These are phyloP conservation scores for Tachysurus vachellii DNA, from an alignment of 2,113 vertebrate species.

Conservation along the genomic window DNA sequence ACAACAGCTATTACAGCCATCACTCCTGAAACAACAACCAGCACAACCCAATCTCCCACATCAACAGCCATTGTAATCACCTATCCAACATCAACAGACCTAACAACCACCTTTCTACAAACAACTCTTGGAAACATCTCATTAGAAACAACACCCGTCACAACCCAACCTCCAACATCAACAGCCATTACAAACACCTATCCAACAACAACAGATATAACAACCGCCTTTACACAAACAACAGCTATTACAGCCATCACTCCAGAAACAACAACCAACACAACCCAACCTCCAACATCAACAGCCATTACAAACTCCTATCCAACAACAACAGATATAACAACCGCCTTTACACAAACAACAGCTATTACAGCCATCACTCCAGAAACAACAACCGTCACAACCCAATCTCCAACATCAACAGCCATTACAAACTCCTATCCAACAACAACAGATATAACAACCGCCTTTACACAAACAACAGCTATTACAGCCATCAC, in stretches of 20 bases:
- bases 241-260: no score
- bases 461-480: neutral
- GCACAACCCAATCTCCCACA: no score
- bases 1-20: no score
- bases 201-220: neutral
- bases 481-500: no score
- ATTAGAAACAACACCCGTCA: neutral
- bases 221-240: neutral
- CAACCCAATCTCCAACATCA: neutral
- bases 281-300: neutral
- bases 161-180: no score
- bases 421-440: neutral
- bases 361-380: neutral
- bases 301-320: neutral
- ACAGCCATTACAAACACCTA: neutral
- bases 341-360: neutral
- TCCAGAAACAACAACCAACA: no score
- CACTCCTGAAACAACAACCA: no score
- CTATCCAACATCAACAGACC: neutral
- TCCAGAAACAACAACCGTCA: neutral
- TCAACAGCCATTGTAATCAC: no score
- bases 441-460: neutral
- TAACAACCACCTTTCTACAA: neutral
- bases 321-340: neutral
- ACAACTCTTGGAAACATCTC: neutral